Conservation (phyloP, 2,888 invertebrate species). For the Strigamia crassipes region DNA sequence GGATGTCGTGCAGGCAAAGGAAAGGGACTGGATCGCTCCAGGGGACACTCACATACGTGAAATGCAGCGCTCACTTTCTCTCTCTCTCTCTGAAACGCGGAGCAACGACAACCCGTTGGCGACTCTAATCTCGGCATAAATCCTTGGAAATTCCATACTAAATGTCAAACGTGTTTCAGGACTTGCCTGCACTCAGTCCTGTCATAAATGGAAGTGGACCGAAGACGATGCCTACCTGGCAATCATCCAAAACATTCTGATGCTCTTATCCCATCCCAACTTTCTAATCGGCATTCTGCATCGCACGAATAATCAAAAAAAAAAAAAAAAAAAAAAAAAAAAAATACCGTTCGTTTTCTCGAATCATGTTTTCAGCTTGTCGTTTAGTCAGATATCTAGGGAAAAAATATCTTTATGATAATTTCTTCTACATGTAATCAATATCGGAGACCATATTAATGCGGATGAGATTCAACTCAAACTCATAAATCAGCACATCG, state of each 20-base stretch:
- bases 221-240: conserved; percentile 20
- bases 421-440: background rate
- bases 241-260: conserved; percentile 2
- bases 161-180: conserved; percentile 27
- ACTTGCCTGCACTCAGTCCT: conserved; percentile 16
- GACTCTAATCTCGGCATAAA: conserved; percentile 34
- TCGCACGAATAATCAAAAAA: conserved; percentile 20
- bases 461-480: background rate
- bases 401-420: background rate
- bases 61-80: background rate
- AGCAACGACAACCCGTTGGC: conserved; percentile 15
- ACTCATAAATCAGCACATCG: background rate
- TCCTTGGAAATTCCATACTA: conserved; percentile 23
- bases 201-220: conserved; percentile 31
- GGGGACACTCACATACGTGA: conserved; percentile 15
- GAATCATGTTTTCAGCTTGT: background rate
- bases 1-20: background rate
- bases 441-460: conserved; percentile 5
- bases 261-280: background rate
- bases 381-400: background rate
- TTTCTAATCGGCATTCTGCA: conserved; percentile 14
- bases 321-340: conserved; percentile 22
- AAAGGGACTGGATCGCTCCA: conserved; percentile 2
- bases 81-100: background rate
- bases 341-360: background rate